Base-by-base conservation (phyloP, 2,888 invertebrate genomes). In the Thyatira batis region DNA sequence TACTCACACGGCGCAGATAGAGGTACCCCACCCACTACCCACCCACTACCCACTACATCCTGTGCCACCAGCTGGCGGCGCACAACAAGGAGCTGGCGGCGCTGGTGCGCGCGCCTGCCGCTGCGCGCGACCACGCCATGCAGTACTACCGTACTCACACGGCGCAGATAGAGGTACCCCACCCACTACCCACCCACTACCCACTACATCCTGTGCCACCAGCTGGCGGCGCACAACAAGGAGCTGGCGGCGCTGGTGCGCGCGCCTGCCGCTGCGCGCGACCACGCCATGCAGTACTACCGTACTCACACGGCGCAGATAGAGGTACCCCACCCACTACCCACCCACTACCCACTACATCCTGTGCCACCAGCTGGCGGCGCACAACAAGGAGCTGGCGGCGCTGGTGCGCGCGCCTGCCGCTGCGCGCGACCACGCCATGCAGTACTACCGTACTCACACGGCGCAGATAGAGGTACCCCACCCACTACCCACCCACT, bases 391-490 rank as follows among this genome's bases (percentile, higher is more conserved):
- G 86, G 99, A 99, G 78, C 90, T 99, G 78, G 96, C 97, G 11
- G 94, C 95, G n/a, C n/a, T n/a, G n/a, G n/a, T n/a, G n/a, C 10
- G 93, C 94, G 10, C 84, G 83, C 57, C 59, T 70, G 51, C 92
- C 79, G 8, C 95, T 95, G 83, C 96, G 95, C 67, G 96, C 96
- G 72, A 95, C 1, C 39, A 96, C 79, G 99, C 99, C 9, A 92
- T 99, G 69, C 95, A 96, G 80, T 98, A 98, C 92, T 99, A 99
- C 92, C 97, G 98, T 52, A 96, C 96, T 59, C 98, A 99, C 87
- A 99, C 99, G 52, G 99, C 99, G 61, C 99, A 99, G 93, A 99
- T 99, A 87, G 99, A 99, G 94, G 97, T 97, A n/a, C n/a, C n/a
- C n/a, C n/a, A 43, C 73, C 21, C 23, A 51, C 13, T 10, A 8